These are phyloP conservation scores for Philereme vetulata DNA, from an alignment of 2,888 invertebrate genomes.

Conservation along the genomic window DNA sequence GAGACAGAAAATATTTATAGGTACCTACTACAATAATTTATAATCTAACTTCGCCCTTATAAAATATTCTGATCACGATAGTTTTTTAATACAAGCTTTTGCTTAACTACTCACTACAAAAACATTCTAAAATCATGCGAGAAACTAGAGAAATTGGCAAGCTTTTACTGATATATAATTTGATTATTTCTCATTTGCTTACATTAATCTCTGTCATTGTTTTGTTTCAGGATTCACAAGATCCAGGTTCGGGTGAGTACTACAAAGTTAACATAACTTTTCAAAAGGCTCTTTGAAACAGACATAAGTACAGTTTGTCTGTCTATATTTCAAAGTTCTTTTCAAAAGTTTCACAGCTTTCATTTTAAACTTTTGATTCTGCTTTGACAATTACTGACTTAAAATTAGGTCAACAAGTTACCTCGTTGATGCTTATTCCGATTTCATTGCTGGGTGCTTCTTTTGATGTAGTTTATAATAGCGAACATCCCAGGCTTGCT, in stretches of 20 bases:
- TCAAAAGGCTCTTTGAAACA: conserved; percentile 1
- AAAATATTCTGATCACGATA: too few species aligned
- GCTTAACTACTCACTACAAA: neutral
- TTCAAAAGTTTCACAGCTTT: conserved; percentile 10
- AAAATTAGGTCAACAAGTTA: conserved; percentile 15
- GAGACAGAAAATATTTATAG: too few species aligned
- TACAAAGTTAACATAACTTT: neutral
- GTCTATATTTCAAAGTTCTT: conserved; percentile 8
- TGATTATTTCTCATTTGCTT: conserved; percentile 30
- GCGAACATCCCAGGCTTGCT: neutral
- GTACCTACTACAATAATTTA: too few species aligned
- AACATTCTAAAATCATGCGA: conserved; percentile 7
- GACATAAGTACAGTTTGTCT: conserved; percentile 5
- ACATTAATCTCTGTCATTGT: conserved; percentile 38
- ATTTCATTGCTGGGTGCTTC: conserved; percentile 14
- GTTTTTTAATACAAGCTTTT: too few species aligned
- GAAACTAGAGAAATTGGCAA: conserved; percentile 27
- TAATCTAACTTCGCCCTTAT: too few species aligned
- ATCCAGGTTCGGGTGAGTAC: conserved; percentile 68
- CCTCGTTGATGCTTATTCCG: conserved; percentile 12
- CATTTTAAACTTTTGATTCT: conserved; percentile 15
- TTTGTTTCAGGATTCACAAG: conserved; percentile 76
- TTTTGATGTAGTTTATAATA: neutral
- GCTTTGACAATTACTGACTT: neutral
- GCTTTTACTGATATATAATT: conserved; percentile 28